These are phyloP conservation scores for Atherinomorus stipes DNA, from an alignment of 2,113 vertebrate species.

Conservation along the genomic window DNA sequence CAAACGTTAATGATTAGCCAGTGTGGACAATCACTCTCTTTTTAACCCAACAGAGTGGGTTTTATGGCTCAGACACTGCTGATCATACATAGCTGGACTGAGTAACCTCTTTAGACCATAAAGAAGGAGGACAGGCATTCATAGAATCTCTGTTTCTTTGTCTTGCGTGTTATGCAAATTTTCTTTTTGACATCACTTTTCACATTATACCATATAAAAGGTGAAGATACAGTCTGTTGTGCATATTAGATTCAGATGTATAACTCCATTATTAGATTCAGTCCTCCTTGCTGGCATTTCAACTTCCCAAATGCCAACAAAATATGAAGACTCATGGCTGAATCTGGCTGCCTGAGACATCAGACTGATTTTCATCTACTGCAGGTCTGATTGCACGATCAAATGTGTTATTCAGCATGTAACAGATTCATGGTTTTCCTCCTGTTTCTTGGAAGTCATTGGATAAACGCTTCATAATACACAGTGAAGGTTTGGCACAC, in stretches of 20 bases:
- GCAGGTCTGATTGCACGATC: conserved; percentile 37
- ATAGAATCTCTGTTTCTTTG: background rate
- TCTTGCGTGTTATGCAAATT: background rate
- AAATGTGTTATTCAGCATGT: conserved; percentile 29
- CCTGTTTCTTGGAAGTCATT: conserved; percentile 6
- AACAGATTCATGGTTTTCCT: conserved; percentile 18
- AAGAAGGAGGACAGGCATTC: conserved; percentile 1
- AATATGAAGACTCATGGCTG: conserved; percentile 19
- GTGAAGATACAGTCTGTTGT: conserved; percentile 5
- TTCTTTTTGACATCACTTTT: conserved; percentile 1
- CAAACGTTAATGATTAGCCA: no score
- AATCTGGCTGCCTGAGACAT: conserved; percentile 9
- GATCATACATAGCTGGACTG: no score
- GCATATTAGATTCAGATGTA: background rate
- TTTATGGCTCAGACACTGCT: no score
- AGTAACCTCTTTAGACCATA: conserved; percentile 4
- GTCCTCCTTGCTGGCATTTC: background rate
- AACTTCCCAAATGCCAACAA: conserved; percentile 17
- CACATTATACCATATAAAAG: conserved; percentile 5
- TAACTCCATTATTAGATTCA: background rate
- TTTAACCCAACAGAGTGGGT: no score
- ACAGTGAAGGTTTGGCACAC: background rate
- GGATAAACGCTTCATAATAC: conserved; percentile 14
- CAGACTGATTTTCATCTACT: conserved; percentile 24
- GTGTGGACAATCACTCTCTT: no score